Percentiles rank a stretch among this genome's conserved stretches.
Conservation (phyloP, 2,113 vertebrate genomes). For the Caranx ignobilis region DNA sequence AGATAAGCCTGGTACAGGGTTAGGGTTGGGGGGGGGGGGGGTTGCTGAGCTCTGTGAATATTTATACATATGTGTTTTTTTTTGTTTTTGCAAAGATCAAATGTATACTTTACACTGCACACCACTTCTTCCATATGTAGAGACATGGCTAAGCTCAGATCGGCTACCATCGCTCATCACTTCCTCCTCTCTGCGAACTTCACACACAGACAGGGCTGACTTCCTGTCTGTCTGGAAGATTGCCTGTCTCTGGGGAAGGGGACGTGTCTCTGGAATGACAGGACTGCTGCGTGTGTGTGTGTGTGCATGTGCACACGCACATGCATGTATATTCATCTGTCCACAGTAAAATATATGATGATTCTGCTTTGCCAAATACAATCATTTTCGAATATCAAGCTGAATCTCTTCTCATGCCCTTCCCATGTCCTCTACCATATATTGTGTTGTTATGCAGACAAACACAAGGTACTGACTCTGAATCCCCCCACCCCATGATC, state of each 20-base stretch:
- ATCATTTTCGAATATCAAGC: conserved; percentile 26
- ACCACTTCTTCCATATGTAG: conserved; percentile 53
- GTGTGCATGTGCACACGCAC: background rate
- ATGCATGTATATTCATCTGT: conserved; percentile 1
- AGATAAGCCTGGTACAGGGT: conserved; percentile 15
- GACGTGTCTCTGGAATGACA: conserved; percentile 61
- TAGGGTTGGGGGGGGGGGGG: background rate
- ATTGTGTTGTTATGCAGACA: conserved; percentile 40
- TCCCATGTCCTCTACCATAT: conserved; percentile 57
- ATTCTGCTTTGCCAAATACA: conserved; percentile 25
- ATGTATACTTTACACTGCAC: conserved; percentile 34
- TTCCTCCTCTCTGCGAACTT: conserved; percentile 41
- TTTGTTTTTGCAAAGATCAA: conserved; percentile 50
- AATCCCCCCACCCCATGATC: conserved; percentile 48
- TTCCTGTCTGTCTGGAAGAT: conserved; percentile 74
- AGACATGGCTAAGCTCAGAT: conserved; percentile 58
- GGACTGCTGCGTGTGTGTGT: conserved; percentile 11
- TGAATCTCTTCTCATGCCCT: conserved; percentile 44
- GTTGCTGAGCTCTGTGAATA: conserved; percentile 33
- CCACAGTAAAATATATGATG: conserved; percentile 21
- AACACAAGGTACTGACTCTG: conserved; percentile 29
- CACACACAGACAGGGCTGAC: conserved; percentile 59
- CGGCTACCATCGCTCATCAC: conserved; percentile 63
- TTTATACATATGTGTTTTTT: background rate
- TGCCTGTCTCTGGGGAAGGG: conserved; percentile 59